Base-by-base conservation (phyloP, 2,888 invertebrate species). In the Diploptera punctata region DNA sequence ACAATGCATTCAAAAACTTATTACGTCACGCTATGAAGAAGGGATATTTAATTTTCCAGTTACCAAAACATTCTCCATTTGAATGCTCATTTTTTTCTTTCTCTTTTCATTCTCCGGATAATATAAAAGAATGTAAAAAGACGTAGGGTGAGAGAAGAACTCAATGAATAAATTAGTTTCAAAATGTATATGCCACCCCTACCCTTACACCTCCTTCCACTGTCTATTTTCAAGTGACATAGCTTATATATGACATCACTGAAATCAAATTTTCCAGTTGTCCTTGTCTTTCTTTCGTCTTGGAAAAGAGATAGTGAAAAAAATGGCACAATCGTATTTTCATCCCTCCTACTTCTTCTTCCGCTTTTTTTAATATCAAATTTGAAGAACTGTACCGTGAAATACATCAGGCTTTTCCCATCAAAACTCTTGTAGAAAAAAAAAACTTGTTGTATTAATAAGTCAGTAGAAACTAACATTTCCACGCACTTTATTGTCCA, bases 121-220 rank as follows among this genome's bases (percentile, higher is more conserved):
- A 52, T 52, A 52, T 24, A 24, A 1, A 9, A 24, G 52, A 52
- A 52, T 24, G 1, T 13, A 52, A 24, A n/a, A n/a, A n/a, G 3
- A 13, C 13, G 52, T 52, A 24, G 5, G 4, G 24, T 21, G 67
- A 9, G 47, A 16, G 19, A 31, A 49, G 43, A 54, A 68, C 57
- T 68, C 68, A 68, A 68, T 68, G 68, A 68, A 68, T 68, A 68
- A 68, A 68, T 68, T 68, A 68, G 68, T 54, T 52, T 52, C 54
- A 24, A 68, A n/a, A 68, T 68, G 68, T 54, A 68, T 68, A 38
- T 52, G 47, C 52, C 21, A 24, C 19, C n/a, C n/a, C n/a, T n/a
- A n/a, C n/a, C n/a, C n/a, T n/a, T n/a, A n/a, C n/a, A n/a, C n/a
- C n/a, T n/a, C n/a, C n/a, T n/a, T n/a, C n/a, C n/a, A n/a, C n/a